These are phyloP conservation scores for Forbesichthys agassizii DNA, from an alignment of 2,113 vertebrate species.

Conservation along the genomic window DNA sequence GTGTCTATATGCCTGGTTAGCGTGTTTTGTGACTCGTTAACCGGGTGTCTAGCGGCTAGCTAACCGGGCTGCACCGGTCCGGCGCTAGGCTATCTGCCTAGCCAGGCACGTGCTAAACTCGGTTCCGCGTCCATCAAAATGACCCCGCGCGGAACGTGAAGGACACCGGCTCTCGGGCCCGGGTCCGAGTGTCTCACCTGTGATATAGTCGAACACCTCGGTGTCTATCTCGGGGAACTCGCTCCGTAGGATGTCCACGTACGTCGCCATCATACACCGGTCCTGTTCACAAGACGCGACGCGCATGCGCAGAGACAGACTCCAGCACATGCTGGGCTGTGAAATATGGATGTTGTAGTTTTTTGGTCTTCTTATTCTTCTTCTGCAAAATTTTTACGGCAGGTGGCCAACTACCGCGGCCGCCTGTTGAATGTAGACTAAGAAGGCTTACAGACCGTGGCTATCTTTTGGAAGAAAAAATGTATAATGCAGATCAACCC, in stretches of 20 bases:
- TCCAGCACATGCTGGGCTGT: background rate
- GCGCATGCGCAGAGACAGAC: conserved; percentile 62
- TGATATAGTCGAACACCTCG: conserved; percentile 92
- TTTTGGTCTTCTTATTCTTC: background rate
- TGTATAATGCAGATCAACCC: no score
- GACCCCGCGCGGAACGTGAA: no score
- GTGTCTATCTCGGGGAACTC: conserved; percentile 94
- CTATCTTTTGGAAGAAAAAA: background rate
- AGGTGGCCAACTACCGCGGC: no score
- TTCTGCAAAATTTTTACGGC: background rate
- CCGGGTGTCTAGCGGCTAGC: no score
- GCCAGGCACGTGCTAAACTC: background rate
- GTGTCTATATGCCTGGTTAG: no score
- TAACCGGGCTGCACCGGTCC: background rate
- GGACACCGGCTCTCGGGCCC: background rate
- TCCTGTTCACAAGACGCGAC: conserved; percentile 27
- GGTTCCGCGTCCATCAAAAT: no score
- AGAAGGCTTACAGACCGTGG: background rate
- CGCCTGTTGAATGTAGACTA: no score
- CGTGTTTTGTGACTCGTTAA: no score
- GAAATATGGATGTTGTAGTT: conserved; percentile 57
- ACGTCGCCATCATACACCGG: conserved; percentile 89
- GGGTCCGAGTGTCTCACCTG: conserved; percentile 73
- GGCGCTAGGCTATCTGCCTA: background rate
- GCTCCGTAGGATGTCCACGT: conserved; percentile 90